Conservation (phyloP, 23 tunicate genomes). For the Aplidium turbinatum region DNA sequence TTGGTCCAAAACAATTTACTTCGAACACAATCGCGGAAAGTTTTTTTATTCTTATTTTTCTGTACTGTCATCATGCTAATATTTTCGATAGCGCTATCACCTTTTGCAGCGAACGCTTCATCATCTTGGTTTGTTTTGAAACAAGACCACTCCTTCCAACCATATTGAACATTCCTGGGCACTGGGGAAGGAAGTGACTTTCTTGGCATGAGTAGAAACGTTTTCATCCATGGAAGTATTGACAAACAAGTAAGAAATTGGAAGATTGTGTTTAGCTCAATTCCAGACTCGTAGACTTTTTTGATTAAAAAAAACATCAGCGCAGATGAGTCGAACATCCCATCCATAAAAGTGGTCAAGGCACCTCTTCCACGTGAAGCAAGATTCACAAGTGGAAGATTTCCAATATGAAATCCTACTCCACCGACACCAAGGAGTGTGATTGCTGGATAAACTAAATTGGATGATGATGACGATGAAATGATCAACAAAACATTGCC, state of each 20-base stretch:
- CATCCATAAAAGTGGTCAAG: conserved; percentile 41
- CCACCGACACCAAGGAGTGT: conserved; percentile 38
- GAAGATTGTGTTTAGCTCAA: conserved; percentile 26
- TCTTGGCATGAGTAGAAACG: conserved; percentile 47
- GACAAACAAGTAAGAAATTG: conserved; percentile 19
- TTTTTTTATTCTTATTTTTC: not conserved
- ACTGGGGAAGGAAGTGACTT: conserved; percentile 31
- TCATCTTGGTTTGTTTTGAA: not conserved
- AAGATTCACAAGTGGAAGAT: conserved; percentile 54
- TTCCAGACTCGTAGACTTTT: conserved; percentile 33
- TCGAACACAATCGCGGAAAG: not conserved
- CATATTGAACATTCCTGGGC: not conserved
- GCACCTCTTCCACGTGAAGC: conserved; percentile 18
- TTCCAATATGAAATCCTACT: conserved; percentile 14
- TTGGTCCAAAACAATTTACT: conserved; percentile 29
- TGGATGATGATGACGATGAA: conserved; percentile 18
- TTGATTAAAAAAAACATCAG: conserved; percentile 47
- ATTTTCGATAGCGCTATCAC: not conserved
- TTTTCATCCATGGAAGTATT: conserved; percentile 44
- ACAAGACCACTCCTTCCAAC: conserved; percentile 9
- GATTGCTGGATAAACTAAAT: conserved; percentile 44
- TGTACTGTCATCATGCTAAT: not conserved
- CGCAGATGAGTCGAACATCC: conserved; percentile 44
- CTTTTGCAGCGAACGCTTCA: too few relatives aligned
- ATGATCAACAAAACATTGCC: too few relatives aligned